phyloP scores from a whole-genome alignment of 2,797 vertebrate species.

The Melanotaenia boesemani region DNA sequence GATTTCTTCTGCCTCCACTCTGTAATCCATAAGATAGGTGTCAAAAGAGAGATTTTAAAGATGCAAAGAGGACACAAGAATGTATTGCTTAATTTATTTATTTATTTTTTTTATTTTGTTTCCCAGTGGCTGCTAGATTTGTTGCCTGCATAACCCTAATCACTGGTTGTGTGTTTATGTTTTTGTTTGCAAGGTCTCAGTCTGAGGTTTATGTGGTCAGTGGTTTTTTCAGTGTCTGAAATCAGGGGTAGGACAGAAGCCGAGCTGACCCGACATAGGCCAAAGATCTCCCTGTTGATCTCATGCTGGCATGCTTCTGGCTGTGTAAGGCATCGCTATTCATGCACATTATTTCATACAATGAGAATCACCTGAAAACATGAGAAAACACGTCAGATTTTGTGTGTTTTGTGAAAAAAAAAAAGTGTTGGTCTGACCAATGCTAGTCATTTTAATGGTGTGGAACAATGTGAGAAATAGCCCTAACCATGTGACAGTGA shows the following conservation, averaged over 20 bases:
- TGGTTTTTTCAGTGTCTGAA: conserved; percentile 49
- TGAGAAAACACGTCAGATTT: conserved; percentile 43
- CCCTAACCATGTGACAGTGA: conserved; percentile 32
- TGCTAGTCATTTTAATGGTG: conserved; percentile 70
- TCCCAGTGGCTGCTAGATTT: conserved; percentile 42
- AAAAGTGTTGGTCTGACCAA: conserved; percentile 47
- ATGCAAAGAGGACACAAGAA: conserved; percentile 8
- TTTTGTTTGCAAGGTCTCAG: conserved; percentile 53
- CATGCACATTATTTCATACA: conserved; percentile 49
- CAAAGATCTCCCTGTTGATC: conserved; percentile 40
- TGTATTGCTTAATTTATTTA: neutral
- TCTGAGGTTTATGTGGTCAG: conserved; percentile 54
- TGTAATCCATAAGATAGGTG: conserved; percentile 22
- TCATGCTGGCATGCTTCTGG: conserved; percentile 9
- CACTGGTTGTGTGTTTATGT: conserved; percentile 52
- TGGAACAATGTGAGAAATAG: conserved; percentile 72
- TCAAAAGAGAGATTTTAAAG: conserved; percentile 15
- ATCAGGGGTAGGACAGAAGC: conserved; percentile 37
- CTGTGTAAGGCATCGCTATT: conserved; percentile 43
- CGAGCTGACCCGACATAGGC: conserved; percentile 14
- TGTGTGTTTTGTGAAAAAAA: conserved; percentile 42
- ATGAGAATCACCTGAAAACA: conserved; percentile 52
- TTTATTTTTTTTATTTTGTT: conserved; percentile 12
- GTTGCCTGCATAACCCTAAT: conserved; percentile 54
- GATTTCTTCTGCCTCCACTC: conserved; percentile 39